These are phyloP conservation scores for Notodonta dromedarius DNA, from an alignment of 2,888 invertebrate genomes.

Conservation along the genomic window DNA sequence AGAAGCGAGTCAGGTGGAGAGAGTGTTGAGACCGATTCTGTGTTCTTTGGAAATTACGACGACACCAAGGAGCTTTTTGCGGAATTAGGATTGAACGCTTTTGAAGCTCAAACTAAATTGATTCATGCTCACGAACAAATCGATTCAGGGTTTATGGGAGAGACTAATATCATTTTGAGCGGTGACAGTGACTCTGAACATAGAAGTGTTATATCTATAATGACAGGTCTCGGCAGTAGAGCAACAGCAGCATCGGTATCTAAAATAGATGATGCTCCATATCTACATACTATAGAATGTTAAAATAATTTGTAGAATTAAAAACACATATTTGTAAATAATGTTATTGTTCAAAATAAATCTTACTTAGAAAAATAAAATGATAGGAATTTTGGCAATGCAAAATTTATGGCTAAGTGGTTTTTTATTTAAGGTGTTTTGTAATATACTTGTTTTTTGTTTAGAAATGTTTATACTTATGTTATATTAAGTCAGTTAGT, in stretches of 20 bases:
- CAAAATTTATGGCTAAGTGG: background rate
- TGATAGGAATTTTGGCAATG: background rate
- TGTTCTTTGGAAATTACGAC: slow-evolving; percentile 90
- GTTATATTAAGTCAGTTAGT: slow-evolving; percentile 26
- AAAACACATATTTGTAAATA: slow-evolving; percentile 34
- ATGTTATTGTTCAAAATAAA: slow-evolving; percentile 11
- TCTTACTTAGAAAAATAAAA: background rate
- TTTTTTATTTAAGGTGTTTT: background rate
- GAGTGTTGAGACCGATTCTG: slow-evolving; percentile 94
- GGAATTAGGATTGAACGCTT: slow-evolving; percentile 63
- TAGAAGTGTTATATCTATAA: slow-evolving; percentile 77
- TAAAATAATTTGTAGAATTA: slow-evolving; percentile 34
- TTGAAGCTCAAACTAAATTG: slow-evolving; percentile 55
- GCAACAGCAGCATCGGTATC: slow-evolving; percentile 64
- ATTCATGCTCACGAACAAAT: slow-evolving; percentile 66
- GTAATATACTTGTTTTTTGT: background rate
- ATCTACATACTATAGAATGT: slow-evolving; percentile 71
- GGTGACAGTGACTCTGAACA: slow-evolving; percentile 80
- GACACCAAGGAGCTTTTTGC: slow-evolving; percentile 74
- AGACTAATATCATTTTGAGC: slow-evolving; percentile 76
- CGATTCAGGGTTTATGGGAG: slow-evolving; percentile 77
- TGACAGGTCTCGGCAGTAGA: slow-evolving; percentile 68
- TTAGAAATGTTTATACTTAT: background rate
- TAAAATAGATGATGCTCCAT: slow-evolving; percentile 68
- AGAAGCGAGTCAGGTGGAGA: slow-evolving; percentile 94